Percentiles rank a stretch among this genome's conserved stretches.
phyloP scores from a whole-genome alignment of 2,113 vertebrate genomes.

The Archocentrus centrarchus region DNA sequence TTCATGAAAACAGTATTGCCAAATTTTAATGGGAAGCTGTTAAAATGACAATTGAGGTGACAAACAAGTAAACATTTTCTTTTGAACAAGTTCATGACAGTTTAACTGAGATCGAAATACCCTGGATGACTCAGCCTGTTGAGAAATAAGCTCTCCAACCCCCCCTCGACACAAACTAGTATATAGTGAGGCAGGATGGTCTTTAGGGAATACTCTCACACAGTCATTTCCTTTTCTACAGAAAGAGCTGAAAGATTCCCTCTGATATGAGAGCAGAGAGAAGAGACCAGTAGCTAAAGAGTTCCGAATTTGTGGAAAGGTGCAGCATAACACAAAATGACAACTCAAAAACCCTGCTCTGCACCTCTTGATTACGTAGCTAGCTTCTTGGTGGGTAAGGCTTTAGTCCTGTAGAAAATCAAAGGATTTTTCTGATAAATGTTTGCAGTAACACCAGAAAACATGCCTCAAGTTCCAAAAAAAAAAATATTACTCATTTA shows the following conservation, averaged over 20 bases:
- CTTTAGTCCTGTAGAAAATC: not conserved
- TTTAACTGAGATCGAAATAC: conserved; percentile 40
- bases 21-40: not conserved
- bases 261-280: not conserved
- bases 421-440: not conserved
- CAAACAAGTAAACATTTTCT: not conserved
- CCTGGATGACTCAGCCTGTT: conserved; percentile 41
- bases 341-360: not conserved
- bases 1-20: too few species aligned
- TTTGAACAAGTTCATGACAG: conserved; percentile 21
- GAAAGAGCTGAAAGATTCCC: not conserved
- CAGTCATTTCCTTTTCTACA: conserved; percentile 19
- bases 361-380: not conserved
- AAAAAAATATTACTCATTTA: not conserved
- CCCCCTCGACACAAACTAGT: not conserved
- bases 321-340: not conserved
- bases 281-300: not conserved
- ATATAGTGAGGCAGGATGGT: not conserved
- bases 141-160: conserved; percentile 9
- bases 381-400: not conserved
- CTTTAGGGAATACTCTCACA: conserved; percentile 12
- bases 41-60: not conserved
- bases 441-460: not conserved
- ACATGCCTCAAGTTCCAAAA: not conserved
- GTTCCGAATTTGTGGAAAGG: not conserved